Evolutionary conservation across 2,888 invertebrate genomes (phyloP).

Genomic region (Cremastobaeus sp.): DNA sequence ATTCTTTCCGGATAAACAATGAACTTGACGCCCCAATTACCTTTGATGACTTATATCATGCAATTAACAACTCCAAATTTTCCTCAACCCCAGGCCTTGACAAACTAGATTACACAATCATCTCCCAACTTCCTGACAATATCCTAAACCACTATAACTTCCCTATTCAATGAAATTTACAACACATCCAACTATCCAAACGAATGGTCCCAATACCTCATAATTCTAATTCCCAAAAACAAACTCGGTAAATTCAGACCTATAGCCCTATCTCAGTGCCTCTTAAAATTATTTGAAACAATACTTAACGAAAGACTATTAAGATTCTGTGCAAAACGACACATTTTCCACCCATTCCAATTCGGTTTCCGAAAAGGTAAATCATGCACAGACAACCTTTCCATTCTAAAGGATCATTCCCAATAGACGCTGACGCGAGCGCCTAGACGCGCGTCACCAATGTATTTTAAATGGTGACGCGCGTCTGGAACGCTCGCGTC

Average conservation of each 20-base stretch:
- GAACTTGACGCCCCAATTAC: not conserved
- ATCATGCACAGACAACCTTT: constrained; percentile 1
- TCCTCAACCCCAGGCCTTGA: constrained; percentile 1
- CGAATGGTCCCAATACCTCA: not conserved
- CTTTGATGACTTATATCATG: not conserved
- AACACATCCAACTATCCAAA: not conserved
- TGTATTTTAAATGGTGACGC: too few relatives aligned
- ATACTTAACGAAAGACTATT: constrained; percentile 2
- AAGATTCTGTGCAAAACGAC: not conserved
- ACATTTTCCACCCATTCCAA: not conserved
- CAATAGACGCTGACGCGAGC: too few relatives aligned
- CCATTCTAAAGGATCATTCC: too few relatives aligned
- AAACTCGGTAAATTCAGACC: not conserved
- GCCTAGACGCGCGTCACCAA: too few relatives aligned
- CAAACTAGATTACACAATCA: not conserved
- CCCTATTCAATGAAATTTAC: not conserved
- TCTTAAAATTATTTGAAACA: constrained; percentile 2
- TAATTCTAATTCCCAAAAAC: not conserved
- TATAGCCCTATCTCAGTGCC: constrained; percentile 4
- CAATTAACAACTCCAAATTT: not conserved
- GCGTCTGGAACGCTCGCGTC: too few relatives aligned
- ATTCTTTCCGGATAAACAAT: not conserved
- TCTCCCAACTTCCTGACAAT: not conserved
- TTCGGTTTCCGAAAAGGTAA: constrained; percentile 16
- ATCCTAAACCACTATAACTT: not conserved